phyloP scores from a whole-genome alignment of 2,888 invertebrate species.

The Nyleta sp. region DNA sequence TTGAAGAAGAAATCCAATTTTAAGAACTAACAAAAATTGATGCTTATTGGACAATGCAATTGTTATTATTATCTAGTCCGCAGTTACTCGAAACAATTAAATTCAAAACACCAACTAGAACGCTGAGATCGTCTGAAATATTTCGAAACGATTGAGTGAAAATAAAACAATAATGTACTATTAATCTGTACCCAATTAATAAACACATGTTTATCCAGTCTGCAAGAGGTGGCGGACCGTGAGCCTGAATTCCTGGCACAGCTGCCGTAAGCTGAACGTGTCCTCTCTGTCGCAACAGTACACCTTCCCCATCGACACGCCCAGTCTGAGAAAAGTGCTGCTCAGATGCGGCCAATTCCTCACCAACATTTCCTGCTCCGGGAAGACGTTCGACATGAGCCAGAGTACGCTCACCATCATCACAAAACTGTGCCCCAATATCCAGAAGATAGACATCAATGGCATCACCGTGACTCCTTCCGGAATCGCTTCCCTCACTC shows the following conservation, averaged over 20 bases:
- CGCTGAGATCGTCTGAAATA: too few species aligned
- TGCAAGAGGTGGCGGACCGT: slow-evolving; percentile 85
- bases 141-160: too few species aligned
- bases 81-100: too few species aligned
- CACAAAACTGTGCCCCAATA: slow-evolving; percentile 85
- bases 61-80: too few species aligned
- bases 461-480: slow-evolving; percentile 84
- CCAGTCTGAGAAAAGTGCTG: slow-evolving; percentile 83
- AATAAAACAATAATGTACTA: too few species aligned
- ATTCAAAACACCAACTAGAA: too few species aligned
- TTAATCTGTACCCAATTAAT: too few species aligned
- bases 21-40: neutral
- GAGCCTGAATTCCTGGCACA: slow-evolving; percentile 83
- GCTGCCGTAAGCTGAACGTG: slow-evolving; percentile 78
- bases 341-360: slow-evolving; percentile 83
- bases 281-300: slow-evolving; percentile 70
- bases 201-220: slow-evolving; percentile 75
- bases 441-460: slow-evolving; percentile 83
- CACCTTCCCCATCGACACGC: slow-evolving; percentile 63
- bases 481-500: slow-evolving; percentile 82
- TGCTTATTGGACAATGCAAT: too few species aligned
- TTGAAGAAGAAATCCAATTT: neutral
- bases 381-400: slow-evolving; percentile 83
- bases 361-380: slow-evolving; percentile 83
- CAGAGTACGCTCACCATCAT: slow-evolving; percentile 84